Conservation (phyloP, 1,140 invertebrate species). For the Episyrphus balteatus region DNA sequence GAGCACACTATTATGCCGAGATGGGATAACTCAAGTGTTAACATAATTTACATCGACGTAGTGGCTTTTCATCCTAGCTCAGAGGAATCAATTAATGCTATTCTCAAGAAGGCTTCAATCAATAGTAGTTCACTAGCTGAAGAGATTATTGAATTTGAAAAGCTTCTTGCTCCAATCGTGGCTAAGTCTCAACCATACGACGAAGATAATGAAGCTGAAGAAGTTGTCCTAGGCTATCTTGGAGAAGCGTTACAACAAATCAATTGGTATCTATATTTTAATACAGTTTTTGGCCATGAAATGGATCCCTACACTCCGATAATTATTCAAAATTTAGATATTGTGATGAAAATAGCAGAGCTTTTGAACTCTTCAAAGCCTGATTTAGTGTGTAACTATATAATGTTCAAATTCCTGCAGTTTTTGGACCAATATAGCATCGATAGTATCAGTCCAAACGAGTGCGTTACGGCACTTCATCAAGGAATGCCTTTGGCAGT, state of each 20-base stretch:
- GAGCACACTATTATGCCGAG: constrained; percentile 26
- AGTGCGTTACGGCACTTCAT: constrained; percentile 25
- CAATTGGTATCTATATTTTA: constrained; percentile 20
- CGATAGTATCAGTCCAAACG: constrained; percentile 19
- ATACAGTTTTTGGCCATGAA: constrained; percentile 9
- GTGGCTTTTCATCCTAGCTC: no score
- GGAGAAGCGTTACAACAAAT: constrained; percentile 23
- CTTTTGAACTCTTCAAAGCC: constrained; percentile 13
- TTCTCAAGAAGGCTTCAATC: no score
- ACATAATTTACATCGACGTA: constrained; percentile 27
- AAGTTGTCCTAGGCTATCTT: constrained; percentile 27
- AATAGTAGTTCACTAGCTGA: no score
- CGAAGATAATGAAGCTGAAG: constrained; percentile 21
- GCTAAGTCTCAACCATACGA: constrained; percentile 17
- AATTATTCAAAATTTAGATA: constrained; percentile 27
- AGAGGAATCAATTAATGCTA: no score
- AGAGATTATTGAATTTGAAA: no score
- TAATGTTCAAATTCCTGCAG: constrained; percentile 24
- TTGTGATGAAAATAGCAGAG: constrained; percentile 18
- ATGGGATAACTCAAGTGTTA: constrained; percentile 24
- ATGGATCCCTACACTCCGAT: constrained; percentile 13
- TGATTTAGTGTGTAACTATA: constrained; percentile 26
- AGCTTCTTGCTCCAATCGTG: no score
- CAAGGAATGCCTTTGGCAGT: constrained; percentile 27
- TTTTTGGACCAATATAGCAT: constrained; percentile 27